Base-by-base conservation (phyloP, 2,888 invertebrate genomes). In the Marronus borbonicus region DNA sequence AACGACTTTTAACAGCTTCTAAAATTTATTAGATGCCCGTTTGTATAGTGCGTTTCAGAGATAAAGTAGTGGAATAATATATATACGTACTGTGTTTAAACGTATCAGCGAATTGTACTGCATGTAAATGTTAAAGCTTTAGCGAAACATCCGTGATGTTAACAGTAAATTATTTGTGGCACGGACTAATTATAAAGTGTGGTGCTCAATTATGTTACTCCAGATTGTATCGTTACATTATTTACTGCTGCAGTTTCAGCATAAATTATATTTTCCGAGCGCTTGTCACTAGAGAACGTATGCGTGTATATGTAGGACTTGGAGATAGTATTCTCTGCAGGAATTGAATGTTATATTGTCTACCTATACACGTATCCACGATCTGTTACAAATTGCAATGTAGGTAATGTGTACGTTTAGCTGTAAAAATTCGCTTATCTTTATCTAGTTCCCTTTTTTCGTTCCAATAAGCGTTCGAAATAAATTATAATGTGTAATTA, bases 91-190 rank as follows among this genome's bases (percentile, higher is more conserved):
- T 20, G 20, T 44, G 58, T 72, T 58, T 44, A 58, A 58, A 72
- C 72, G 55, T 72, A 72, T 72, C 72, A 58, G 39, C 36, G 72
- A 62, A 77, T 60, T 77, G 77, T 77, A 70, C 70, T 49, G 31
- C 70, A 70, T 77, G 77, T 77, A 77, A 77, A 77, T 77, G 77
- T 77, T 70, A 77, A 77, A 70, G 70, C 69, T 69, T 77, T 77
- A 77, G 77, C 69, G 69, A 62, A 77, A 62, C 49, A 62, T 62
- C 69, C 49, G 62, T 24, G 70, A 77, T 70, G 77, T 69, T 77
- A 77, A 77, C 77, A 60, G 70, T 77, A 77, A 77, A 77, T 77
- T 77, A 77, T 77, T 70, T 69, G 77, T 70, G 77, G 70, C 58
- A 17, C 70, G 62, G 50, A 70, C 69, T 77, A 77, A 77, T 77